Evolutionary conservation across 2,113 vertebrate species (phyloP).

Genomic region (Gallinago media): DNA sequence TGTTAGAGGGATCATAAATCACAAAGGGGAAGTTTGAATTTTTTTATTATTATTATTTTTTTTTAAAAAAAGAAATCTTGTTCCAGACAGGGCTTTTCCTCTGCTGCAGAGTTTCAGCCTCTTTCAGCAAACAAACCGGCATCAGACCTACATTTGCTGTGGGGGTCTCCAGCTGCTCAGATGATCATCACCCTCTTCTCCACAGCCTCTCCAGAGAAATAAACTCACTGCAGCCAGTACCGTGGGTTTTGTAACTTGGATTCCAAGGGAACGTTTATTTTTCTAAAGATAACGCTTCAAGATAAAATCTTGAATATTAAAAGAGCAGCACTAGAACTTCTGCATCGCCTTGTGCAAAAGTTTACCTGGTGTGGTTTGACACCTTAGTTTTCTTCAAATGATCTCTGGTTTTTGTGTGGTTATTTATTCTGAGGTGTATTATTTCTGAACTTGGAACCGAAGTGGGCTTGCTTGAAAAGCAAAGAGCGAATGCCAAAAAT

Average conservation of each 20-base stretch:
- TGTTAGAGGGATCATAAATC: slow-evolving; percentile 71
- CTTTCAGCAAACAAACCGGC: not conserved
- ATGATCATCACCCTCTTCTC: not conserved
- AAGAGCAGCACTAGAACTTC: not conserved
- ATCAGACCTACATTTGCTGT: fast-evolving
- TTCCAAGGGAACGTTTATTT: slow-evolving; percentile 26
- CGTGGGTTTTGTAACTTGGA: not conserved
- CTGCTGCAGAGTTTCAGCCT: not conserved
- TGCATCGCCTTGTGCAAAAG: not conserved
- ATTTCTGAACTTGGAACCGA: not conserved
- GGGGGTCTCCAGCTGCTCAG: not conserved
- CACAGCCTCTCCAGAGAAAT: not conserved
- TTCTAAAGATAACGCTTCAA: not conserved
- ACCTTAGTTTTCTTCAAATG: not conserved
- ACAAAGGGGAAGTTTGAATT: slow-evolving; percentile 32
- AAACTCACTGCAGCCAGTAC: not conserved
- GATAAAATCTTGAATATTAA: not conserved
- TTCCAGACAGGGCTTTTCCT: slow-evolving; percentile 30
- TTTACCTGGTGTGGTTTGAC: slow-evolving; percentile 35
- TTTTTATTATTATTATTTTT: not conserved
- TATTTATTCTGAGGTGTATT: slow-evolving; percentile 26
- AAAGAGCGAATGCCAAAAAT: not conserved
- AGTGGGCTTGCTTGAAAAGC: slow-evolving; percentile 15
- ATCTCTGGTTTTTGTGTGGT: slow-evolving; percentile 21
- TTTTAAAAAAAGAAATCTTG: not conserved